Base-by-base conservation (phyloP, 2,888 invertebrate species). In the Cerastis rubricosa region DNA sequence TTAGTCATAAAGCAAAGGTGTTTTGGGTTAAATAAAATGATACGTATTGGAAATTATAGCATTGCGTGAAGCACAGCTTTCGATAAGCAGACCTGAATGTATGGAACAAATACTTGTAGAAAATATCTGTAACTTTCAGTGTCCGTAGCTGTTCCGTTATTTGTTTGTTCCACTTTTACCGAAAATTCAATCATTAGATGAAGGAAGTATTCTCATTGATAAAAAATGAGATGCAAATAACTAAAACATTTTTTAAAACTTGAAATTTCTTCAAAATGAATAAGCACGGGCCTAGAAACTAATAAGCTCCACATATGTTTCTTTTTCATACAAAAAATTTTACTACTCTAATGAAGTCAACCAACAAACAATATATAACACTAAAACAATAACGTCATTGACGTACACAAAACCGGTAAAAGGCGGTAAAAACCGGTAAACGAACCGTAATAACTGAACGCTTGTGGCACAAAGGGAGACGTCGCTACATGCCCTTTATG, bases 391-490 rank as follows among this genome's bases (percentile, higher is more conserved):
- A 80, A 86, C 87, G 83, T 83, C 87, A 88, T 73, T 80, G 84
- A 81, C 70, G 78, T 69, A 87, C 66, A 80, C 68, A 75, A 80
- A 84, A 88, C 77, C 77, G 83, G 85, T 84, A 84, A 80, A 84
- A 80, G 17, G 74, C 74, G 73, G 85, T 67, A 88, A 89, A 90
- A 89, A 88, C 83, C 81, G 77, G 83, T 85, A 90, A 90, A 88
- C 89, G 89, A 90, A 89, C 84, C 87, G 89, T 82, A 89, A 87
- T 87, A 86, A 76, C 69, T 71, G 76, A 86, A 71, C 63, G 73
- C 72, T 80, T 65, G 84, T 76, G 76, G 73, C 80, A 85, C 89
- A 91, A 89, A 90, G 85, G 80, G 77, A 86, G 80, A 65, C 61
- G 81, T 66, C 61, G 84, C 76, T 81, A 85, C 81, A 84, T 81